Conservation (phyloP, 1,140 invertebrate genomes). For the Spodoptera litura region DNA sequence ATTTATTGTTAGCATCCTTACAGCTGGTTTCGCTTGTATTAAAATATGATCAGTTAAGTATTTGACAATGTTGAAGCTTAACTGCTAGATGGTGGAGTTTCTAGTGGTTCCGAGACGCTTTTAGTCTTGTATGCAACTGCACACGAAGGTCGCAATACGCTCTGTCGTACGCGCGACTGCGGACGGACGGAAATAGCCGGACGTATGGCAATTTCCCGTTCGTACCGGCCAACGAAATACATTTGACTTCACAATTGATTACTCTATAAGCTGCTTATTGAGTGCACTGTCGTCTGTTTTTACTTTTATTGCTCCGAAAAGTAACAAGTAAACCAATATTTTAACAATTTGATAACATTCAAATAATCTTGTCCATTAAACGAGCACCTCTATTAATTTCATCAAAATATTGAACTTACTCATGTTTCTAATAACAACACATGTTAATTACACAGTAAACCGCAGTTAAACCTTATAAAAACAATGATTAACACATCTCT, state of each 20-base stretch:
- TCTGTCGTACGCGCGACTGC: slow-evolving; percentile 52
- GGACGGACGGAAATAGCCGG: slow-evolving; percentile 73
- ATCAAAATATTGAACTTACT: background rate
- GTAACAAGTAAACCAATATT: background rate
- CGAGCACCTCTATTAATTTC: too few species aligned
- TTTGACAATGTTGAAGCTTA: slow-evolving; percentile 35
- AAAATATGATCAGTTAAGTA: slow-evolving; percentile 36
- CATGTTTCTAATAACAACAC: slow-evolving; percentile 5
- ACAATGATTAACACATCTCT: slow-evolving; percentile 42
- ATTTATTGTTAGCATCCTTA: slow-evolving; percentile 32
- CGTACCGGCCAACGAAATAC: slow-evolving; percentile 42
- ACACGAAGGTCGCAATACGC: slow-evolving; percentile 68
- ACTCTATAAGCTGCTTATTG: slow-evolving; percentile 17
- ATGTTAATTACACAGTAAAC: slow-evolving; percentile 9
- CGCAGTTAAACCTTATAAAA: slow-evolving; percentile 3
- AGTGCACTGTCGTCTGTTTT: background rate
- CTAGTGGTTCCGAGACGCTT: slow-evolving; percentile 2
- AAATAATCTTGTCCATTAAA: too few species aligned
- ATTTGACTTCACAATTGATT: slow-evolving; percentile 39
- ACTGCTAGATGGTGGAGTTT: background rate
- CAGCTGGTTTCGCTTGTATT: slow-evolving; percentile 23
- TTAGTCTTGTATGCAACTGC: slow-evolving; percentile 53
- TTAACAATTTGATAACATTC: background rate
- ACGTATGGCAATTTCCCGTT: slow-evolving; percentile 76
- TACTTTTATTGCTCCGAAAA: slow-evolving; percentile 13